These are phyloP conservation scores for Nettapus auritus DNA, from an alignment of 2,113 vertebrate genomes.

Conservation along the genomic window DNA sequence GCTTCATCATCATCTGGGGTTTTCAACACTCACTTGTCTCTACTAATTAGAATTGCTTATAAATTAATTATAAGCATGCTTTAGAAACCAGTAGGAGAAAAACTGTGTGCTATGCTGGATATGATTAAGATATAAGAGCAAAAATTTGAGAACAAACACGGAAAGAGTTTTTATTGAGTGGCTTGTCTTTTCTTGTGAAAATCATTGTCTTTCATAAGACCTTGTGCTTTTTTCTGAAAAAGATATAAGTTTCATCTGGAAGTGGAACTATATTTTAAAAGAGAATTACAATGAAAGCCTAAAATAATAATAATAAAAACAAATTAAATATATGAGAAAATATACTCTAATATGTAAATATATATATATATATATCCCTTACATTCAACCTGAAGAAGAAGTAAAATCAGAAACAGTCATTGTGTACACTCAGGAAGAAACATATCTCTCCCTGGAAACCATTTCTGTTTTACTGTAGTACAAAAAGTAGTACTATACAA, in stretches of 20 bases:
- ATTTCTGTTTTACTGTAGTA: background rate
- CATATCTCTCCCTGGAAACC: background rate
- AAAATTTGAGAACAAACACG: constrained; percentile 1
- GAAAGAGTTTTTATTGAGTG: background rate
- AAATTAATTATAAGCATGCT: constrained; percentile 56
- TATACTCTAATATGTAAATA: background rate
- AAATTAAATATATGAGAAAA: background rate
- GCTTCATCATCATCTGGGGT: background rate
- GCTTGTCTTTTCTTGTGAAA: background rate
- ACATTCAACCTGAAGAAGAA: background rate
- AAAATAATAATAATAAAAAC: background rate
- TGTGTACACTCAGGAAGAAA: background rate
- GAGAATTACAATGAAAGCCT: background rate
- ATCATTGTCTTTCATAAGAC: background rate
- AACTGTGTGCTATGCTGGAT: background rate
- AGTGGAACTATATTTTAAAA: background rate
- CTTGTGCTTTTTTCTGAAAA: background rate
- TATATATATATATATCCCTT: background rate
- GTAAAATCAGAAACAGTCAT: background rate
- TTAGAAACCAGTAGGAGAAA: constrained; percentile 40
- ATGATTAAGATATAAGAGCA: constrained; percentile 6
- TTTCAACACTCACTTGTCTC: constrained; percentile 16
- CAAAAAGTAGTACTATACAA: background rate
- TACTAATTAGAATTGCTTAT: constrained; percentile 48
- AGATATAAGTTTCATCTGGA: background rate